Conservation (phyloP, 2,797 vertebrate species). For the Tragelaphus oryx region DNA sequence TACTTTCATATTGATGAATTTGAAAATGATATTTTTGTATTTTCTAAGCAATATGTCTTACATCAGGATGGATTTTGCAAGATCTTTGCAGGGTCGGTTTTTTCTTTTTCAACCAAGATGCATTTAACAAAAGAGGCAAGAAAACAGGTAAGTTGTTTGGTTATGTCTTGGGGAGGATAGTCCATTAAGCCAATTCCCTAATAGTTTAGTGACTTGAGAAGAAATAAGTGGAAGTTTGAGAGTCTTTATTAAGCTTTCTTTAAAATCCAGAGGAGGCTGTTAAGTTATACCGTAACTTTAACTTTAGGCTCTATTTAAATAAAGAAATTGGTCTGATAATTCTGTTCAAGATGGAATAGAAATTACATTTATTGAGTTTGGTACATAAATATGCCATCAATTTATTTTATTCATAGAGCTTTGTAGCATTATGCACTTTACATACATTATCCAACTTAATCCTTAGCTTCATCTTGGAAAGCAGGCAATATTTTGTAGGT, state of each 20-base stretch:
- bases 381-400: not conserved
- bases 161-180: not conserved
- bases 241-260: not conserved
- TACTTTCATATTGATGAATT: not conserved
- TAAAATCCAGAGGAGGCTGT: not conserved
- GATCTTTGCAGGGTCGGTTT: not conserved
- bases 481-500: not conserved
- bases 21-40: not conserved
- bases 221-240: not conserved
- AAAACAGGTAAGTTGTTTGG: not conserved
- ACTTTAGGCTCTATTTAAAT: slow-evolving; percentile 10
- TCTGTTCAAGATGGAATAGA: not conserved
- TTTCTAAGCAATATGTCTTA: not conserved
- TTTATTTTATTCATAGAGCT: not conserved
- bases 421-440: not conserved
- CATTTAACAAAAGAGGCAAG: not conserved
- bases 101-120: not conserved
- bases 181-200: not conserved
- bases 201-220: slow-evolving; percentile 32
- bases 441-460: not conserved
- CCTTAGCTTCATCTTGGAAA: not conserved
- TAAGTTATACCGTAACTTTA: slow-evolving; percentile 3
- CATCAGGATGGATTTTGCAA: not conserved
- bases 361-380: not conserved
- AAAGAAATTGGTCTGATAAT: not conserved